Percentiles rank a stretch among this genome's conserved stretches.
Conservation (phyloP, 2,113 vertebrate species). For the Eulemur macaco region DNA sequence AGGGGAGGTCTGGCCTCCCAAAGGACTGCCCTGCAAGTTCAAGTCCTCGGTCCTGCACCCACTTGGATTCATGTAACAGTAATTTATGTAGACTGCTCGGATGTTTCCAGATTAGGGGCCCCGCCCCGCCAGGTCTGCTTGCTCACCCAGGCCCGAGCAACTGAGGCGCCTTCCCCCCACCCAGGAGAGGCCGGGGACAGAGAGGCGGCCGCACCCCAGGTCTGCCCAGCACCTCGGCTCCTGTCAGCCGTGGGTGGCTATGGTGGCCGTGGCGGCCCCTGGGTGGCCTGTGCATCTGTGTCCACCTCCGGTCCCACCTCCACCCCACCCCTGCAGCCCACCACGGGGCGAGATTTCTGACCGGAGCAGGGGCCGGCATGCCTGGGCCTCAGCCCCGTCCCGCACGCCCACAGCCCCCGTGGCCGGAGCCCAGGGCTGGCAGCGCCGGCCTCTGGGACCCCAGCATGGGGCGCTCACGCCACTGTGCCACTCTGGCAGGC, state of each 20-base stretch:
- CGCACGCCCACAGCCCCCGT: not conserved
- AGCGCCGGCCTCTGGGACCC: not conserved
- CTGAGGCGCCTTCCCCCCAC: too few relatives aligned
- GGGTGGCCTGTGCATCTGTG: not conserved
- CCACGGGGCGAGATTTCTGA: not conserved
- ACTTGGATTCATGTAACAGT: rapidly evolving
- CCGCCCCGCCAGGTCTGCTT: not conserved
- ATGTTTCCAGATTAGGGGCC: too few relatives aligned
- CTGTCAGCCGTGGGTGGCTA: not conserved
- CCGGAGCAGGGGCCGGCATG: rapidly evolving
- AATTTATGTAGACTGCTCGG: not conserved
- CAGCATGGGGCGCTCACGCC: not conserved
- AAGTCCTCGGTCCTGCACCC: too few relatives aligned
- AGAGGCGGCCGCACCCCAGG: not conserved
- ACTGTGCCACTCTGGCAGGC: not conserved
- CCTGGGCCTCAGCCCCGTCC: not conserved
- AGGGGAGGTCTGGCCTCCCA: not conserved
- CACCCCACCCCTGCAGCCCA: not conserved
- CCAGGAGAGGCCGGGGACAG: too few relatives aligned
- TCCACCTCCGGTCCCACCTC: not conserved
- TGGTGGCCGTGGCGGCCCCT: rapidly evolving
- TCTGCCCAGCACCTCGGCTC: not conserved
- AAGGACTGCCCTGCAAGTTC: not conserved
- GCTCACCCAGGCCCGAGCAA: not conserved
- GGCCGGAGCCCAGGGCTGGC: not conserved